Conservation (phyloP, 2,888 invertebrate genomes). For the Andricus quercusramuli region DNA sequence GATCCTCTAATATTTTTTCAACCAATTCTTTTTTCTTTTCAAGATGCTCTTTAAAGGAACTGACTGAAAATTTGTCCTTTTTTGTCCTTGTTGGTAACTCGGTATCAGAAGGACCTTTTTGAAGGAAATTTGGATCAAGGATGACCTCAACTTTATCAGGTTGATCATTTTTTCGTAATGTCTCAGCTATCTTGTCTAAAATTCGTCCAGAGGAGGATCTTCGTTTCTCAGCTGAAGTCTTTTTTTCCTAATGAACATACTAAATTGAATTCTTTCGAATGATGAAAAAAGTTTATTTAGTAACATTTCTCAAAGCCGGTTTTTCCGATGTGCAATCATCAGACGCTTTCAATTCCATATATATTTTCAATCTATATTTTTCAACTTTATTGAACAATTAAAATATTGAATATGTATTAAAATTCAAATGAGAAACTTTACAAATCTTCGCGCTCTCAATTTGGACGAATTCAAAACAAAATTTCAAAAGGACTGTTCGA, state of each 20-base stretch:
- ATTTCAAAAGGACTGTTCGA: no score
- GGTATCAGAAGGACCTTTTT: background rate
- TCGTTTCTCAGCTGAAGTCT: slow-evolving; percentile 1
- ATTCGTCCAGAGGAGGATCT: slow-evolving; percentile 43
- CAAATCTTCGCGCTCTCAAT: no score
- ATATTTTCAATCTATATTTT: background rate
- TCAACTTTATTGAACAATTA: background rate
- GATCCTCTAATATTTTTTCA: slow-evolving; percentile 20
- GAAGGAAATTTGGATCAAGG: slow-evolving; percentile 41
- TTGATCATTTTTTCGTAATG: slow-evolving; percentile 32
- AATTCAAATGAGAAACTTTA: background rate
- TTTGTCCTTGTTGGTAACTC: slow-evolving; percentile 11
- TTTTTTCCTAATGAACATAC: background rate
- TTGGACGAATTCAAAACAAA: no score
- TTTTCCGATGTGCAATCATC: background rate
- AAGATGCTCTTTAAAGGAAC: background rate
- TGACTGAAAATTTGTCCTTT: slow-evolving; percentile 17
- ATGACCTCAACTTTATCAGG: slow-evolving; percentile 53
- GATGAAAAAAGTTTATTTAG: background rate
- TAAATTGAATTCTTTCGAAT: background rate
- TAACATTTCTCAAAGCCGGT: background rate
- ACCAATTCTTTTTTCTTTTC: slow-evolving; percentile 18
- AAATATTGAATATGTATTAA: background rate
- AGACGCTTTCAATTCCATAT: no score
- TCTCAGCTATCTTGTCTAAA: slow-evolving; percentile 51